Evolutionary conservation across 1,140 invertebrate genomes (phyloP).

Genomic region (Trissolcus basalis): DNA sequence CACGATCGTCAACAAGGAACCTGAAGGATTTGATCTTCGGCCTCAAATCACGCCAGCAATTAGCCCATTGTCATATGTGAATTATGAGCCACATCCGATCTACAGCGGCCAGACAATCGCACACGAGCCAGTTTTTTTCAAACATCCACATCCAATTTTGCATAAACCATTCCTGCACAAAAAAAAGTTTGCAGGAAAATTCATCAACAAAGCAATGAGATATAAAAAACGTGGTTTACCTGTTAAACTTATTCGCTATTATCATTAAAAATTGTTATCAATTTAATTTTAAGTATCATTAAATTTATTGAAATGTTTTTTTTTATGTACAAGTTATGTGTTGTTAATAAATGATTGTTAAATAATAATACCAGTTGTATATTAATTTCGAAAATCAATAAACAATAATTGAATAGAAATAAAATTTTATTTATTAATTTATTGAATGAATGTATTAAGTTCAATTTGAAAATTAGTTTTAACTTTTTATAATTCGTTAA

Average conservation of each 20-base stretch:
- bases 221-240: neutral
- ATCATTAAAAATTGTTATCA: no score
- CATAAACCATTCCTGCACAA: neutral
- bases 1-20: slow-evolving; percentile 50
- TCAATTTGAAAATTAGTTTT: no score
- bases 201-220: neutral
- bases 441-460: no score
- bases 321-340: neutral
- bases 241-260: neutral
- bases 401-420: no score
- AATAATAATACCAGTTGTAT: no score
- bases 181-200: neutral
- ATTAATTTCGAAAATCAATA: no score
- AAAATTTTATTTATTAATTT: no score
- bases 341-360: neutral
- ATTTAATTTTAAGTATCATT: no score
- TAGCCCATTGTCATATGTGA: neutral
- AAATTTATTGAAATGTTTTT: no score
- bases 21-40: neutral
- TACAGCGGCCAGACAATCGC: neutral
- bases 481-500: no score
- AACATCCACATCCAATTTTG: neutral
- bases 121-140: neutral
- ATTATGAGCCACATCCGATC: neutral
- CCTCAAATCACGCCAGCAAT: neutral